Percentiles rank a stretch among this genome's conserved stretches.
These are phyloP conservation scores for Hydrochoerus hydrochaeris DNA, from an alignment of 2,113 vertebrate species.

Conservation along the genomic window DNA sequence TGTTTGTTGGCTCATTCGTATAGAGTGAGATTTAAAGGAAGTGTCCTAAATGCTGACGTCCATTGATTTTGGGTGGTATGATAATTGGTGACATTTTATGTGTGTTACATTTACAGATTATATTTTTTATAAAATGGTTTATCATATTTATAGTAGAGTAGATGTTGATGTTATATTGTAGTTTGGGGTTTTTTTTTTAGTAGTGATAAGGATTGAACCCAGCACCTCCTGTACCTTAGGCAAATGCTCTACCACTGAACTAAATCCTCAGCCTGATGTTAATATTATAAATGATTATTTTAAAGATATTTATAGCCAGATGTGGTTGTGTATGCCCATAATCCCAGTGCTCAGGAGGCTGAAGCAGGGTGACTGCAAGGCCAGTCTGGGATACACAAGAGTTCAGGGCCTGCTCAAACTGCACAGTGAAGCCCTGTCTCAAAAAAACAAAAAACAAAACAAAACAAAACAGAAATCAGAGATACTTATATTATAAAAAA, in stretches of 20 bases:
- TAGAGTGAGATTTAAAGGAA: constrained; percentile 22
- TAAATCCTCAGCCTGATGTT: not conserved
- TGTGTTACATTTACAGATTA: not conserved
- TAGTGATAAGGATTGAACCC: not conserved
- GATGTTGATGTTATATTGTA: not conserved
- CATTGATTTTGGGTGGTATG: not conserved
- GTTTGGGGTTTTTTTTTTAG: not conserved
- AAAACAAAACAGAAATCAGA: not conserved
- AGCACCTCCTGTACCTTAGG: not conserved
- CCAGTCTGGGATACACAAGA: not conserved
- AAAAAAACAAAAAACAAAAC: too few relatives aligned
- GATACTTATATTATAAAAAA: not conserved
- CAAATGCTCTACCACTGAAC: not conserved
- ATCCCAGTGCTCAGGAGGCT: not conserved
- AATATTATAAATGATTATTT: not conserved
- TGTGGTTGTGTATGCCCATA: not conserved
- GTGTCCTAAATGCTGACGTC: not conserved
- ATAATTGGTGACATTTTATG: not conserved
- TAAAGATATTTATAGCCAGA: not conserved
- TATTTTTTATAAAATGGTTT: not conserved
- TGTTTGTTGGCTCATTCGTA: not conserved
- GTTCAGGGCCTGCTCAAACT: too few relatives aligned
- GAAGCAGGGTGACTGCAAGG: not conserved
- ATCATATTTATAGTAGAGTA: constrained; percentile 1
- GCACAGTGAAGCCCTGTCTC: too few relatives aligned